A percentile compares a stretch with the other conserved stretches of the same genome.
These are phyloP conservation scores for Rhinolophus ferrumequinum DNA, from an alignment of 2,113 vertebrate species.

Conservation along the genomic window DNA sequence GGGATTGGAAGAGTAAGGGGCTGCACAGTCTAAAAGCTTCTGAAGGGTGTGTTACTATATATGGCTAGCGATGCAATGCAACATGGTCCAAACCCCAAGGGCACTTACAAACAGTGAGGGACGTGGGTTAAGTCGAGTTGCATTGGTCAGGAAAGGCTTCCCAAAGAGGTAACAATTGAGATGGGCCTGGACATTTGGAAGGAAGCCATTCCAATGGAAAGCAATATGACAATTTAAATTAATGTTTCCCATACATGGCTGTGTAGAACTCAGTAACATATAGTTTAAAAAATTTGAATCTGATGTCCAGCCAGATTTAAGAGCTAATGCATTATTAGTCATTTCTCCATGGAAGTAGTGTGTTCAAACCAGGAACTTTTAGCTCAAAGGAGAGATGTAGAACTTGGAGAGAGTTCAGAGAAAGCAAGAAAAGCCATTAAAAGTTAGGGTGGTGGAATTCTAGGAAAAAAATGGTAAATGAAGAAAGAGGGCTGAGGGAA, in stretches of 20 bases:
- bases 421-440: conserved; percentile 28
- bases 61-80: not conserved
- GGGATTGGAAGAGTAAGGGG: not conserved
- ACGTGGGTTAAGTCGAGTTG: not conserved
- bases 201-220: conserved; percentile 14
- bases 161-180: not conserved
- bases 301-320: conserved; percentile 32
- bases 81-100: not conserved
- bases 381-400: conserved; percentile 16
- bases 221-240: not conserved
- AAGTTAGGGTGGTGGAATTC: conserved; percentile 27
- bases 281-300: conserved; percentile 35
- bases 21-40: not conserved
- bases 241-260: conserved; percentile 13
- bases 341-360: conserved; percentile 54
- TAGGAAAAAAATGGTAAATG: not conserved
- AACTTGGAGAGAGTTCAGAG: conserved; percentile 49
- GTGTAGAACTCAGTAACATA: not conserved
- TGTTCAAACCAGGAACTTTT: conserved; percentile 49
- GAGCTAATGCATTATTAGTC: conserved; percentile 39
- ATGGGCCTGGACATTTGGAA: not conserved
- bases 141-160: conserved; percentile 2
- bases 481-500: conserved; percentile 9
- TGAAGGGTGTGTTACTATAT: not conserved
- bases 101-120: not conserved